These are phyloP conservation scores for Ceratoteleas bidentatus DNA, from an alignment of 1,140 invertebrate species.

Conservation along the genomic window DNA sequence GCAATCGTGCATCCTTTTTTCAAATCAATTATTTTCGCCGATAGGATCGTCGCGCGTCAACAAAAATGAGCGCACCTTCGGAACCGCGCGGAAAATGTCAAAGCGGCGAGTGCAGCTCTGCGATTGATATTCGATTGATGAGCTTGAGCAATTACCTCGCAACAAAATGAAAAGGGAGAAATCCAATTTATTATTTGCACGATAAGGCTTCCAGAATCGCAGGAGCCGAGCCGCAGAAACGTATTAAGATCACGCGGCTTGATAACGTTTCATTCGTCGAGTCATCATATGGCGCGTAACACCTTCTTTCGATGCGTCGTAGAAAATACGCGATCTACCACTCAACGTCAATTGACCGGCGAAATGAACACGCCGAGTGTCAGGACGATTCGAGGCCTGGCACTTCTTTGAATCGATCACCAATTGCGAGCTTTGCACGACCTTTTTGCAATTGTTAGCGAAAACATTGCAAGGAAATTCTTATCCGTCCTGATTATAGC, in stretches of 20 bases:
- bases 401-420: no score
- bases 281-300: slow-evolving; percentile 64
- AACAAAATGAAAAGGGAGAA: slow-evolving; percentile 60
- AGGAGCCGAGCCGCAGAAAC: slow-evolving; percentile 65
- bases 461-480: no score
- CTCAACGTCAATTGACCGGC: slow-evolving; percentile 19
- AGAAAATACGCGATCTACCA: slow-evolving; percentile 42
- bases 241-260: slow-evolving; percentile 64
- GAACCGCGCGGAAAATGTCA: slow-evolving; percentile 67
- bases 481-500: no score
- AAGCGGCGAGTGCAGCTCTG: slow-evolving; percentile 39
- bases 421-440: no score
- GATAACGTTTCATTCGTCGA: slow-evolving; percentile 65
- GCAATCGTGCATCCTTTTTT: slow-evolving; percentile 28
- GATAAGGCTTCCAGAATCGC: slow-evolving; percentile 69
- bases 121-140: slow-evolving; percentile 68
- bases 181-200: slow-evolving; percentile 67
- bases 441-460: no score
- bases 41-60: slow-evolving; percentile 43
- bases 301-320: slow-evolving; percentile 52
- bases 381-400: slow-evolving; percentile 1
- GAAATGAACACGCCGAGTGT: not conserved
- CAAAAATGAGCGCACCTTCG: slow-evolving; percentile 9
- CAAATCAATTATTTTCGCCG: slow-evolving; percentile 51
- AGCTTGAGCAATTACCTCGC: slow-evolving; percentile 62